A percentile compares a stretch with the other conserved stretches of the same genome.
Conservation (phyloP, 1,140 invertebrate genomes). For the Papilio helenus region DNA sequence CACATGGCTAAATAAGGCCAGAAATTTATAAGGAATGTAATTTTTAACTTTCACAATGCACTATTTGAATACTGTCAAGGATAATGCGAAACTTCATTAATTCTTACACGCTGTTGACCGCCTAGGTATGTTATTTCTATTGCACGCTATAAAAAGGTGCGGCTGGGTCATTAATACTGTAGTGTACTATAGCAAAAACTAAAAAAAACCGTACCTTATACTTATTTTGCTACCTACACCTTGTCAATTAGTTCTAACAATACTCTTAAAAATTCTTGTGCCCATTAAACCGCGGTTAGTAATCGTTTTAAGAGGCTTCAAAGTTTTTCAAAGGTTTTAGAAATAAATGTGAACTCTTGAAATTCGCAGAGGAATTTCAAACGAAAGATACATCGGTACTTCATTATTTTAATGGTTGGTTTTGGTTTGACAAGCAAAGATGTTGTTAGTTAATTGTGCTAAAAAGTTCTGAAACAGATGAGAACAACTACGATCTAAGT, state of each 20-base stretch:
- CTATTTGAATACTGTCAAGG: conserved; percentile 24
- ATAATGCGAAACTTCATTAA: conserved; percentile 5
- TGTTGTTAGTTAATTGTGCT: not conserved
- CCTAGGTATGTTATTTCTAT: conserved; percentile 22
- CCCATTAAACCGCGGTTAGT: not conserved
- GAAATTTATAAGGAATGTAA: not conserved
- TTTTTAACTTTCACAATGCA: conserved; percentile 11
- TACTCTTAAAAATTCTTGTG: not conserved
- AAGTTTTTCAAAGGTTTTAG: too few species aligned
- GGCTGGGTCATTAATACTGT: conserved; percentile 10
- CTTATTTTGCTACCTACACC: not conserved
- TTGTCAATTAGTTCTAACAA: not conserved
- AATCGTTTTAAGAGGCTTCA: not conserved
- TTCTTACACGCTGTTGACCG: not conserved
- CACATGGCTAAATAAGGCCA: conserved; percentile 11
- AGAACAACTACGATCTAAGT: not conserved
- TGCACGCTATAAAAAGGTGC: conserved; percentile 24
- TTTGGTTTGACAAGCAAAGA: not conserved
- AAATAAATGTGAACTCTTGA: too few species aligned
- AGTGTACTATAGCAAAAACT: not conserved
- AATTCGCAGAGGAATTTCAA: too few species aligned
- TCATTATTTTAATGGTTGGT: too few species aligned
- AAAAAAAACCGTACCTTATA: not conserved
- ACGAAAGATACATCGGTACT: too few species aligned
- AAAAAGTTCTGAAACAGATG: not conserved